A percentile compares a stretch with the other conserved stretches of the same genome.
Evolutionary conservation across 1,140 invertebrate species (phyloP).

Genomic region (Bombus pyrosoma): DNA sequence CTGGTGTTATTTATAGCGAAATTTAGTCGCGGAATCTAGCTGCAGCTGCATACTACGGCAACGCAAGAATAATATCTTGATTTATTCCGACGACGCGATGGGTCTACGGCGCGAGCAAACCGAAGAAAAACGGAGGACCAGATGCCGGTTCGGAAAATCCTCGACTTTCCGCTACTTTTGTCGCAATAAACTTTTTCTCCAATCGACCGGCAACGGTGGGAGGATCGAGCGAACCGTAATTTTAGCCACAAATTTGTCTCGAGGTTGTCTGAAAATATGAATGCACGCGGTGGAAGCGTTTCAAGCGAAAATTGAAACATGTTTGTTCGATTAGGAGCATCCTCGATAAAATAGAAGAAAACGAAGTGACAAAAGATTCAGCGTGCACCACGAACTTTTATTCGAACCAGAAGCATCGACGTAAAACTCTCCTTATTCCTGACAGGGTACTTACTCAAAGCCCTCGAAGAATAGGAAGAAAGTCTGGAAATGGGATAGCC

Average conservation of each 20-base stretch:
- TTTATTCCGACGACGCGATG: slow-evolving; percentile 26
- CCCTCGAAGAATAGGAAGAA: too few relatives aligned
- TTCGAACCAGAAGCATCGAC: background rate
- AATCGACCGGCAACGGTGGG: background rate
- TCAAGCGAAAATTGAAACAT: background rate
- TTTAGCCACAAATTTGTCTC: background rate
- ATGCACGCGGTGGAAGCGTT: too few relatives aligned
- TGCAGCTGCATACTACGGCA: slow-evolving; percentile 5
- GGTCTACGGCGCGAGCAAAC: background rate
- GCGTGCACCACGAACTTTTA: background rate
- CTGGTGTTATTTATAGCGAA: slow-evolving; percentile 40
- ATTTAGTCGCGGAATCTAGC: slow-evolving; percentile 2
- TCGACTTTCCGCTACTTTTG: background rate
- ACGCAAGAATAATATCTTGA: slow-evolving; percentile 34
- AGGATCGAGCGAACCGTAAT: background rate
- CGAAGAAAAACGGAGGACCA: background rate
- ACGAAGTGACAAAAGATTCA: too few relatives aligned
- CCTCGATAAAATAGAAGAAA: too few relatives aligned
- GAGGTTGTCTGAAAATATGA: background rate
- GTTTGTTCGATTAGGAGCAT: background rate
- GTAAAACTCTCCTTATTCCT: background rate
- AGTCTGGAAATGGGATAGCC: too few relatives aligned
- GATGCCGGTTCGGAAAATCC: slow-evolving; percentile 5
- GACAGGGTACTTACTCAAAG: background rate
- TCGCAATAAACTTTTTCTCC: background rate